Evolutionary conservation across 2,888 invertebrate species (phyloP), one percentile per base, ranked within the genome.

Genomic region (Microctonus brassicae): DNA sequence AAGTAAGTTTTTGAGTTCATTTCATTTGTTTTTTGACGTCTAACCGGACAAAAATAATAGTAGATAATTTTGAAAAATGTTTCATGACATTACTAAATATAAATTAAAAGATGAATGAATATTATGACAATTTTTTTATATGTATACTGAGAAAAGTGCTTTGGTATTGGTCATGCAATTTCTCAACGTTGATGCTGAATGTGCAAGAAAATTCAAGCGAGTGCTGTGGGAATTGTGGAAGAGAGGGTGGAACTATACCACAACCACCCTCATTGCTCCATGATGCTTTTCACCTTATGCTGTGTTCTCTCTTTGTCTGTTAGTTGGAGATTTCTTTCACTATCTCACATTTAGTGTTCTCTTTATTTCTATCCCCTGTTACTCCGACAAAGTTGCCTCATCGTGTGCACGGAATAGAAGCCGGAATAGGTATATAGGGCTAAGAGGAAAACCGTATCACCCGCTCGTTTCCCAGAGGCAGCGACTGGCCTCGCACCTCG

Each of bases 391-490:
- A 68, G 52, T 68, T 61, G 47, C 42, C 17, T 58, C 58, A 26
- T 58, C 58, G 58, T 58, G 58, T 58, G 58, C 58, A 65, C 64
- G 64, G 52, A 72, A 24, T 29, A 24, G 53, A 34, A 36, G 33
- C 7, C 3, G 3, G 7, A 5, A 29, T 29, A 29, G 3, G 7
- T 55, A 66, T 47, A 47, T 17, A 47, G 60, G 36, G 47, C 52
- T 61, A 60, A 52, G 60, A 63, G 64, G 63, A 53, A 69, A 74
- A 73, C 73, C 70, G 73, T 70, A 77, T 77, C 76, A 77, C 74
- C 74, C 73, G 76, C 60, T 70, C 70, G 72, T 75, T 77, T 77
- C 76, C 74, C 76, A 77, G 70, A 68, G 66, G 65, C 61, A 64
- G 65, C 63, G 57, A 67, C 66, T 65, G 72, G 55, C 64, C 61